Conservation (phyloP, 2,888 invertebrate species). For the Diadromus collaris region DNA sequence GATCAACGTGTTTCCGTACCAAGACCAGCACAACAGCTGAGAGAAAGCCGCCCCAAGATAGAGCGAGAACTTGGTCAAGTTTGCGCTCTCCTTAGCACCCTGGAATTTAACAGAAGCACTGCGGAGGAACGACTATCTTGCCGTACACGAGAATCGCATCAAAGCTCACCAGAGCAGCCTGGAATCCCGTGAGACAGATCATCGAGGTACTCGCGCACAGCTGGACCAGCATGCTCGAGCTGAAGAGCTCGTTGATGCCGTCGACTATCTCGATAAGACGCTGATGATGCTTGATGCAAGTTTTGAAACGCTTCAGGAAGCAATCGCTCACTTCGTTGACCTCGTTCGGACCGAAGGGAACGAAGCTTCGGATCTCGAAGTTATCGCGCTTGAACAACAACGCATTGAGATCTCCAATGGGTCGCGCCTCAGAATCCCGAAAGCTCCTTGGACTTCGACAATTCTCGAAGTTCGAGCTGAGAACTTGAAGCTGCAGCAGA, state of each 20-base stretch:
- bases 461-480: slow-evolving; percentile 66
- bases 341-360: slow-evolving; percentile 53
- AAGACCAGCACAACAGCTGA: slow-evolving; percentile 71
- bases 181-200: slow-evolving; percentile 75
- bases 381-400: slow-evolving; percentile 9
- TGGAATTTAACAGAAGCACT: slow-evolving; percentile 36
- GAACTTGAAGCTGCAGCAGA: slow-evolving; percentile 65
- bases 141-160: background rate
- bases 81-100: slow-evolving; percentile 68
- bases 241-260: slow-evolving; percentile 69
- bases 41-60: slow-evolving; percentile 69
- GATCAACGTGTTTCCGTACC: slow-evolving; percentile 71
- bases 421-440: background rate
- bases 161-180: slow-evolving; percentile 66
- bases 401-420: background rate
- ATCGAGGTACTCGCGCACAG: slow-evolving; percentile 72
- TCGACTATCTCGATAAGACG: slow-evolving; percentile 64
- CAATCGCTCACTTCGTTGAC: slow-evolving; percentile 43
- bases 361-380: slow-evolving; percentile 46
- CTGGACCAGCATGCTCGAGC: slow-evolving; percentile 71
- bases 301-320: slow-evolving; percentile 61
- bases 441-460: slow-evolving; percentile 51
- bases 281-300: slow-evolving; percentile 69
- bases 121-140: background rate
- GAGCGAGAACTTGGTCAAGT: slow-evolving; percentile 67